Percentiles rank a stretch among this genome's conserved stretches.
Evolutionary conservation across 2,888 invertebrate genomes (phyloP).

Genomic region (Atrina japonica): DNA sequence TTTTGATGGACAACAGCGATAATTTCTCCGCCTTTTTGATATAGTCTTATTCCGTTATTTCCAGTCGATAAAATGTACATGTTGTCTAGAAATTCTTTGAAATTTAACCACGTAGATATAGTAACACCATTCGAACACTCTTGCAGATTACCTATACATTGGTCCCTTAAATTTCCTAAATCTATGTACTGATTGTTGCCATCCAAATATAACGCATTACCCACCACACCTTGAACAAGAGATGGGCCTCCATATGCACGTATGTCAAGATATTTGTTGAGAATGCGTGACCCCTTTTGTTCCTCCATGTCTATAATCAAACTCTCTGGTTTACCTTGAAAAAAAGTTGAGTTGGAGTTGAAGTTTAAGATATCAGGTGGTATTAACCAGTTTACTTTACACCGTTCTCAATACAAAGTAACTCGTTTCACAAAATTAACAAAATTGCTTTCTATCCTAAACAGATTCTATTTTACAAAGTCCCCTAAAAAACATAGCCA

Average conservation of each 20-base stretch:
- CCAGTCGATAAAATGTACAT: constrained; percentile 75
- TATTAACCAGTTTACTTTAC: no score
- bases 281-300: constrained; percentile 51
- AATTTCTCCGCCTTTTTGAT: constrained; percentile 67
- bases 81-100: constrained; percentile 68
- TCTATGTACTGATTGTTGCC: constrained; percentile 76
- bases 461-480: no score
- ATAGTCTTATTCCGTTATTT: constrained; percentile 70
- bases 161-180: constrained; percentile 64
- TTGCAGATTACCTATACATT: constrained; percentile 75
- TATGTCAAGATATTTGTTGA: constrained; percentile 53
- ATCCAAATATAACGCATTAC: constrained; percentile 70
- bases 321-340: constrained; percentile 66
- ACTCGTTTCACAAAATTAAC: no score
- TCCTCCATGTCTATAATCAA: constrained; percentile 70
- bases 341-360: no score
- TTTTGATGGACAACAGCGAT: constrained; percentile 58
- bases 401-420: no score
- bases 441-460: no score
- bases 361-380: no score
- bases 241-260: constrained; percentile 58
- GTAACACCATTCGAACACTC: constrained; percentile 74
- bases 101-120: constrained; percentile 74
- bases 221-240: constrained; percentile 69
- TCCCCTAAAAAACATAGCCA: no score